These are phyloP conservation scores for Heliangelus exortis DNA, from an alignment of 2,797 vertebrate genomes.

Conservation along the genomic window DNA sequence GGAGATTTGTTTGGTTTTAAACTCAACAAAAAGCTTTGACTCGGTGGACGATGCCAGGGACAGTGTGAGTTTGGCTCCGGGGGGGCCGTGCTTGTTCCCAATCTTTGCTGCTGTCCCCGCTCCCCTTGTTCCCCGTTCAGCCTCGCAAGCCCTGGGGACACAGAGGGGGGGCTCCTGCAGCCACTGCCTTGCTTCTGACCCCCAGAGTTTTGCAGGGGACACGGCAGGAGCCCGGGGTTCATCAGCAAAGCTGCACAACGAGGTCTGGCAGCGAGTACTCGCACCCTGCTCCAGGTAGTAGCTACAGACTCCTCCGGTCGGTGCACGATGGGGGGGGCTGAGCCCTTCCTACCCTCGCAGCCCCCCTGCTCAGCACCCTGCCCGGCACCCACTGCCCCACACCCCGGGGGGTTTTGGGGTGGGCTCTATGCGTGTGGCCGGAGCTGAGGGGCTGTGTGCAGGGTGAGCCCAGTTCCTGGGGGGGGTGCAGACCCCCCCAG, in stretches of 20 bases:
- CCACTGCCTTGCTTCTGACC: neutral
- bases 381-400: neutral
- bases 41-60: accelerated
- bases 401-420: accelerated
- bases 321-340: accelerated
- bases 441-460: accelerated
- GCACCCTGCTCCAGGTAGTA: neutral
- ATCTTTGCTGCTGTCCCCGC: neutral
- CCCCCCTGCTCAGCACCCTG: neutral
- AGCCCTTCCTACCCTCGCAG: neutral
- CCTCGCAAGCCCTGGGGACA: accelerated
- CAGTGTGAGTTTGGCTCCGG: accelerated
- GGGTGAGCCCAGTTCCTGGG: neutral
- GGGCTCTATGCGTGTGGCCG: accelerated
- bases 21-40: neutral
- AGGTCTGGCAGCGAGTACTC: neutral
- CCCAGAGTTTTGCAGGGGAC: neutral
- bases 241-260: neutral
- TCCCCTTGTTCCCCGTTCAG: accelerated
- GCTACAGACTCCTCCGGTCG: neutral
- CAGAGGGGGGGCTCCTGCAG: no score
- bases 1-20: neutral
- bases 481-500: neutral
- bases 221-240: neutral
- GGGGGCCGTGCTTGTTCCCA: neutral